Conservation (phyloP, 2,113 vertebrate genomes). For the Riparia riparia region DNA sequence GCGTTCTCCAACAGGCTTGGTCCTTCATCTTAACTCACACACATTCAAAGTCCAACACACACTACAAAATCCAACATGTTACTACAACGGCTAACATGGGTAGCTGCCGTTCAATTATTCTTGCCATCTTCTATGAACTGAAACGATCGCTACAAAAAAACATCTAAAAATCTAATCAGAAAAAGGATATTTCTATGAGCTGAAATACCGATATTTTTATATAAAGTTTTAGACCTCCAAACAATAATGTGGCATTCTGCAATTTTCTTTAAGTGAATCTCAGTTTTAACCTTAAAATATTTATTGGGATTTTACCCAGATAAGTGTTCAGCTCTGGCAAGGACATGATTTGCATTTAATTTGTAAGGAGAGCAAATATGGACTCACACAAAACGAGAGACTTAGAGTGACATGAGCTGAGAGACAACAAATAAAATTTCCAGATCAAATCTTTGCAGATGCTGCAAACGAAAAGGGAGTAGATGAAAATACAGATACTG, state of each 20-base stretch:
- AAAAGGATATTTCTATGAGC: slow-evolving; percentile 10
- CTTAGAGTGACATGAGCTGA: slow-evolving; percentile 39
- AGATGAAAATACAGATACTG: slow-evolving; percentile 11
- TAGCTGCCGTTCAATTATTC: neutral
- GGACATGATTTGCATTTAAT: slow-evolving; percentile 73
- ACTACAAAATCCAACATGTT: neutral
- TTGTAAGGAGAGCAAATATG: slow-evolving; percentile 61
- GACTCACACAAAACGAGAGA: slow-evolving; percentile 29
- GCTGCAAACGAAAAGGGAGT: slow-evolving; percentile 50
- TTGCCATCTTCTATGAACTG: neutral
- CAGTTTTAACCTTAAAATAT: slow-evolving; percentile 65
- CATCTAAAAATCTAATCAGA: neutral
- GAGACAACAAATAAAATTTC: slow-evolving; percentile 55
- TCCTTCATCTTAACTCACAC: neutral
- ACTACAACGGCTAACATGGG: neutral
- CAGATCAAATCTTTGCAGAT: slow-evolving; percentile 59
- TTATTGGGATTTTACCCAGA: slow-evolving; percentile 62
- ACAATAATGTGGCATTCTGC: slow-evolving; percentile 24
- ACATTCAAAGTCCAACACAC: too few relatives aligned
- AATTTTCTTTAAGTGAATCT: slow-evolving; percentile 44
- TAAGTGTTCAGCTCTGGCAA: slow-evolving; percentile 55
- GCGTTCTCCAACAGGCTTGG: accelerated
- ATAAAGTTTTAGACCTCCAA: neutral
- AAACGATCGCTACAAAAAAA: neutral
- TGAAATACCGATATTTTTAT: neutral